Evolutionary conservation across 64 coral and sea anemone species (phyloP), one percentile per base, ranked within the genome.

Genomic region (Stichodactyla helianthus): DNA sequence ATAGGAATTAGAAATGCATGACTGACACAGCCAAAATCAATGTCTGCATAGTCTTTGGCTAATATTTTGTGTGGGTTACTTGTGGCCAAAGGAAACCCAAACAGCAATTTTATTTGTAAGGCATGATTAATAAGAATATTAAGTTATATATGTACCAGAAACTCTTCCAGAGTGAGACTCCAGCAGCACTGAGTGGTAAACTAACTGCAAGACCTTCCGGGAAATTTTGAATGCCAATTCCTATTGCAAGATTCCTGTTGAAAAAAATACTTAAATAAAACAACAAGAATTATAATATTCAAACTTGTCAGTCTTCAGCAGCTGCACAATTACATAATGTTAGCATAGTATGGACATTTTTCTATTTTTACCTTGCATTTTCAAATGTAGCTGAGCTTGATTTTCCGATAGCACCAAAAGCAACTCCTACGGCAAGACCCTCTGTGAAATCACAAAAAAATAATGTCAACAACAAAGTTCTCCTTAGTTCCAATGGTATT

Each of bases 181-280:
- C 96, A 83, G 93, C 67, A 26, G 92, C 90, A 77, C 90, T 89
- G 16, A 98, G 84, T 4, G 95, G 95, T 31, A 98, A 83, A 92
- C 95, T 98, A 79, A 98, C 95, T 20, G 95, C 95, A 25, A 98
- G 80, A 9, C 95, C 95, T 92, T 98, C 95, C 28, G 95, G 95
- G 26, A 98, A 98, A 82, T 98, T 98, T 52, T 98, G 95, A 89
- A 98, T 98, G 57, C 92, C 95, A 77, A 98, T 98, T 64, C 95
- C 95, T 86, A 98, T 92, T 71, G 95, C 95, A 58, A 98, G 82
- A 92, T 98, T 98, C 57, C 95, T 98, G 79, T 23, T 82, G 14
- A 71, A 6, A 87, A 27, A 88, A 54, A 67, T 44, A 63, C n/a
- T 84, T 1, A 6, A 65, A 59, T 59, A 65, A 65, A 44, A 44